A percentile compares a stretch with the other conserved stretches of the same genome.
Evolutionary conservation across 2,113 vertebrate species (phyloP).

Genomic region (Eulemur macaco): DNA sequence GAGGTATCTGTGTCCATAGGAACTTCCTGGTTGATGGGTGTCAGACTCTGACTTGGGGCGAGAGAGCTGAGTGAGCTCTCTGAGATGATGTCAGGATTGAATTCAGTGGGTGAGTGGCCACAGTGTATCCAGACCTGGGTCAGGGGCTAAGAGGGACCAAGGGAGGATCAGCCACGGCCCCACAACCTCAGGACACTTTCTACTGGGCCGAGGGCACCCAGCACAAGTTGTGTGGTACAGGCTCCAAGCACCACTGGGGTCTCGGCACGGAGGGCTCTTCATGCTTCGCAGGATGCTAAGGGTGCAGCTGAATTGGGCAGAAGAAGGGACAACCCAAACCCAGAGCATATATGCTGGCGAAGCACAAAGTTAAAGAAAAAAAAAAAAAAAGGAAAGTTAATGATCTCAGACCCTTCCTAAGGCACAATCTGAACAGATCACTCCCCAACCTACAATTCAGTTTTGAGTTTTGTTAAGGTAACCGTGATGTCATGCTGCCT

Average conservation of each 20-base stretch:
- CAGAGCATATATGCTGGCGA: not conserved
- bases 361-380: not conserved
- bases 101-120: not conserved
- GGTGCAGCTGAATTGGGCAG: not conserved
- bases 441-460: not conserved
- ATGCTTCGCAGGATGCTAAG: not conserved
- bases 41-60: not conserved
- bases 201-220: not conserved
- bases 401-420: not conserved
- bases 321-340: not conserved
- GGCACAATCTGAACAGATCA: not conserved
- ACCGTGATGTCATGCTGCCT: conserved; percentile 40
- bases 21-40: not conserved
- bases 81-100: not conserved
- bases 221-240: not conserved
- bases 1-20: not conserved
- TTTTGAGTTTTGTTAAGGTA: not conserved
- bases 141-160: not conserved
- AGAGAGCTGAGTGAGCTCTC: not conserved
- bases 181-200: not conserved
- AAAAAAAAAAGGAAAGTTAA: not conserved
- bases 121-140: not conserved
- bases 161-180: not conserved
- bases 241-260: not conserved
- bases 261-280: not conserved